A percentile compares a stretch with the other conserved stretches of the same genome.
Conservation (phyloP, 2,888 invertebrate genomes). For the Mayetiola destructor region DNA sequence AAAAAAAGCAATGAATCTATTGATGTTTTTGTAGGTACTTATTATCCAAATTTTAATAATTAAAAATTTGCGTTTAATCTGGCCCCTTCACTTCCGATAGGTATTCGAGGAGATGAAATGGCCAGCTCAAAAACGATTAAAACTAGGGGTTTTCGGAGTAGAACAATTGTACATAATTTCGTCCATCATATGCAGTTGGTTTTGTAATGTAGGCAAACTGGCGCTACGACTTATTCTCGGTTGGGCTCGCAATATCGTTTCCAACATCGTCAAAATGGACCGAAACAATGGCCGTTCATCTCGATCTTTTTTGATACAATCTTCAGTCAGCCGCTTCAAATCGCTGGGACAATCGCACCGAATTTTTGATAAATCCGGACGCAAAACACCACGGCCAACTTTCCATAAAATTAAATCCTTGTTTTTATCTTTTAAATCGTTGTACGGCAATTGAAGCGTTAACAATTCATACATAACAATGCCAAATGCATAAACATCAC, state of each 20-base stretch:
- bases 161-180: conserved; percentile 71
- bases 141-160: conserved; percentile 93
- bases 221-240: conserved; percentile 83
- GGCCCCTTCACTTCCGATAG: too few relatives aligned
- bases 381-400: conserved; percentile 85
- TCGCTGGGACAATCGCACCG: conserved; percentile 85
- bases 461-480: conserved; percentile 92
- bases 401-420: conserved; percentile 92
- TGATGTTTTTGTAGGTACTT: too few relatives aligned
- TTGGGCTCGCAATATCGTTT: conserved; percentile 71
- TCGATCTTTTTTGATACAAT: conserved; percentile 78
- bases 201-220: conserved; percentile 73
- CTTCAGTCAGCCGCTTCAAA: conserved; percentile 70
- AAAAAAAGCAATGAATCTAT: too few relatives aligned
- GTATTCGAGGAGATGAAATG: too few relatives aligned
- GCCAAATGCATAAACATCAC: conserved; percentile 99
- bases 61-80: too few relatives aligned
- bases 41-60: too few relatives aligned
- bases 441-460: conserved; percentile 83
- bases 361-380: conserved; percentile 69
- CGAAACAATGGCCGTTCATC: conserved; percentile 84
- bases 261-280: conserved; percentile 74
- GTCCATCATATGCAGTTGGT: conserved; percentile 73
- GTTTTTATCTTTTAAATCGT: conserved; percentile 81
- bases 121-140: too few relatives aligned